Evolutionary conservation across 2,797 vertebrate genomes (phyloP).

Genomic region (Bradypodion pumilum): DNA sequence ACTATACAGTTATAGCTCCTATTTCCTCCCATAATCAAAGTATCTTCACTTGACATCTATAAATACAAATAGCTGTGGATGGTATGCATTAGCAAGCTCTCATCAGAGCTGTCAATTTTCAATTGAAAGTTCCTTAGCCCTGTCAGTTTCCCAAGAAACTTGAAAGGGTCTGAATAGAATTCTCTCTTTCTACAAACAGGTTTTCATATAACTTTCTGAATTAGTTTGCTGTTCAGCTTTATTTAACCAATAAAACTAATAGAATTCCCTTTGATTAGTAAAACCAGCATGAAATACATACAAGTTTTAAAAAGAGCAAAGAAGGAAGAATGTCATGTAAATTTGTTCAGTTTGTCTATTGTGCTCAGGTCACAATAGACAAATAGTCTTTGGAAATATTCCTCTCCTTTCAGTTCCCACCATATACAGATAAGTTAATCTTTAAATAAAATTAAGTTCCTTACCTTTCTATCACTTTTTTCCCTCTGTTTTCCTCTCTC

Average conservation of each 20-base stretch:
- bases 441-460: not conserved
- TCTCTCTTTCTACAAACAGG: not conserved
- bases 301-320: not conserved
- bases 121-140: not conserved
- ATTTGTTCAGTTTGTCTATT: not conserved
- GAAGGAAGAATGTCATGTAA: not conserved
- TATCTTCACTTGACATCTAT: conserved; percentile 19
- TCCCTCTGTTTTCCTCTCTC: conserved; percentile 64
- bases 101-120: not conserved
- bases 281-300: not conserved
- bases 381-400: not conserved
- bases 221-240: too few relatives aligned
- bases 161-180: not conserved
- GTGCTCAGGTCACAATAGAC: not conserved
- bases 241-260: too few relatives aligned
- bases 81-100: not conserved
- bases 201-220: not conserved
- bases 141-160: not conserved
- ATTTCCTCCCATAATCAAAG: conserved; percentile 20
- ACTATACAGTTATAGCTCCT: not conserved
- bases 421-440: not conserved
- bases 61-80: not conserved
- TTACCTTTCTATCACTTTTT: conserved; percentile 74
- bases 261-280: not conserved
- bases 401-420: not conserved